phyloP scores from a whole-genome alignment of 2,797 vertebrate genomes.

The Jordanella pulchra region DNA sequence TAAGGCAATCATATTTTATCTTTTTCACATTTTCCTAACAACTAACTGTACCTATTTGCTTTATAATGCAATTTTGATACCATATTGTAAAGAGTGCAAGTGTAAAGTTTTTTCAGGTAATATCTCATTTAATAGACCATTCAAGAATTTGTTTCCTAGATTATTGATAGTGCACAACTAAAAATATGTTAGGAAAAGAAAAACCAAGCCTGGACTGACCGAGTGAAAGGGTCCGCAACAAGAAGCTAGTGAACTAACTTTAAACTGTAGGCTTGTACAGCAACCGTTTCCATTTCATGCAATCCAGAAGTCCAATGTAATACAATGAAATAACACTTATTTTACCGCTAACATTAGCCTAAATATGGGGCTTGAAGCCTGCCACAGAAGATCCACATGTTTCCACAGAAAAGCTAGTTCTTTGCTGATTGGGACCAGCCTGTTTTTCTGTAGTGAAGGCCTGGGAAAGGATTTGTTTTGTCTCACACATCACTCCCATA shows the following conservation, averaged over 20 bases:
- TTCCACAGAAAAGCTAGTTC: too few species aligned
- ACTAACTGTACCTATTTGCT: too few species aligned
- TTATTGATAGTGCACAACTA: neutral
- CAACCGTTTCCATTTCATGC: neutral
- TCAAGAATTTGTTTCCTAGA: neutral
- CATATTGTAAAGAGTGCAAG: neutral
- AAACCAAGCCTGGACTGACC: neutral
- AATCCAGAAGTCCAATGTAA: neutral
- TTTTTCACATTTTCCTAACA: too few species aligned
- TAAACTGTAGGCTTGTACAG: neutral
- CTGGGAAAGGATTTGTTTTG: conserved; percentile 17
- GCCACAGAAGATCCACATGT: neutral
- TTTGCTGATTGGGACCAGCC: neutral
- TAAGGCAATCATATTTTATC: too few species aligned
- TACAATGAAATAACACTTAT: too few species aligned
- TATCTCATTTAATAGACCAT: neutral
- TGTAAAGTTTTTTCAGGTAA: neutral
- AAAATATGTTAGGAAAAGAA: neutral
- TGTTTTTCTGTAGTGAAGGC: neutral
- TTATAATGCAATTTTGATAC: neutral
- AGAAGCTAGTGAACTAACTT: neutral
- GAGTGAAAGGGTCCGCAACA: too few species aligned
- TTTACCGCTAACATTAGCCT: neutral
- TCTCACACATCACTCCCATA: conserved; percentile 6
- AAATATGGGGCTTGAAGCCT: neutral